Base-by-base conservation (phyloP, 1,140 invertebrate genomes). In the Colletes latitarsis region DNA sequence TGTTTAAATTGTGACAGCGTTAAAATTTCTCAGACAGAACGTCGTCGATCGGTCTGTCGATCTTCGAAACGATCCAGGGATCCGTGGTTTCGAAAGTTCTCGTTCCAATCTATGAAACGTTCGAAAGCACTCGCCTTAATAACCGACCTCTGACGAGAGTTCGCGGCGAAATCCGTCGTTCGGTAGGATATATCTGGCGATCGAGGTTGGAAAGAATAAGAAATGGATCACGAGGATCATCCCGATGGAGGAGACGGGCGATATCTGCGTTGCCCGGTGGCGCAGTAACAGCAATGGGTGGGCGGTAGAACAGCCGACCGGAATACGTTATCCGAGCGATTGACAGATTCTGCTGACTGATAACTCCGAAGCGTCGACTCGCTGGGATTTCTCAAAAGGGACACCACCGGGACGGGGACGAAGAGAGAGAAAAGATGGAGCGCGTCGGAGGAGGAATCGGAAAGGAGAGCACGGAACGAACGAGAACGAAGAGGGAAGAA, bases 281-380 rank as follows among this genome's bases (percentile, higher is more conserved):
- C 60, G n/a, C 41, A 1, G 57, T 15, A 12, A 62, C 21, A 64
- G 71, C 14, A 60, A 80, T 74, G 30, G 58, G 49, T 49, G 14
- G 72, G 52, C 74, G 60, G 69, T 17, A 14, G 57, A 43, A 71
- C 21, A 70, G 60, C 60, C 63, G 71, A 57, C 62, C 72, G 58
- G 84, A 86, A 85, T 85, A 86, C 68, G 85, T 86, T 86, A 76
- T 52, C n/a, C 52, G 39, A 12, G n/a, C 83, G 85, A 86, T 86
- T 83, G 84, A 87, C 85, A 86, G 85, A 87, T 87, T 87, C 77
- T 86, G 85, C 84, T 87, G 84, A 87, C 85, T 77, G 85, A 86
- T 86, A 87, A 83, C 84, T 83, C 30, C 76, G 73, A 53, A 83
- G 73, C 77, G 70, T 77, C 63, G 80, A 68, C 30, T 85, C 64